phyloP scores from a whole-genome alignment of 1,140 invertebrate genomes.

The Mizuhopecten yessoensis region DNA sequence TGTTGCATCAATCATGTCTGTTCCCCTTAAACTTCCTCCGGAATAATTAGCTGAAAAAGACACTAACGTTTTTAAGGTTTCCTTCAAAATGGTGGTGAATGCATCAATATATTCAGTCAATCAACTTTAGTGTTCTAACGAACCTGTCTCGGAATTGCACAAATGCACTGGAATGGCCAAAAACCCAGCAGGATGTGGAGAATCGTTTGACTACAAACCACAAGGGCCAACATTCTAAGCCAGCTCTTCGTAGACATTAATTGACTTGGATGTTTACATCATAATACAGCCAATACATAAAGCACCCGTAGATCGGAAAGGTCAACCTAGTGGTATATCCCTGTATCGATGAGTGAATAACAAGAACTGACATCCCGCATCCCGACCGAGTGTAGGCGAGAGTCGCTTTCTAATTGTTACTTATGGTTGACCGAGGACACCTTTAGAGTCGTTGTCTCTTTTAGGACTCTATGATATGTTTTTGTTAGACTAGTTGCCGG shows the following conservation, averaged over 20 bases:
- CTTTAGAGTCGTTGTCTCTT: neutral
- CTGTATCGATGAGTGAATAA: neutral
- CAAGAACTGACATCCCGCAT: neutral
- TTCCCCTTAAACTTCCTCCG: neutral
- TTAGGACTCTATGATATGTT: neutral
- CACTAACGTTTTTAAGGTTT: neutral
- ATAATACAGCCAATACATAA: neutral
- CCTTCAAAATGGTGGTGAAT: constrained; percentile 7
- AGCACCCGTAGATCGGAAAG: neutral
- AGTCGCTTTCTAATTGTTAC: neutral
- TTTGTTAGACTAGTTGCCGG: no score
- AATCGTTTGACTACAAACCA: constrained; percentile 15
- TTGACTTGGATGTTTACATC: constrained; percentile 33
- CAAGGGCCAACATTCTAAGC: constrained; percentile 17
- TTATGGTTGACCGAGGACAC: neutral
- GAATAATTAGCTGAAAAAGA: neutral
- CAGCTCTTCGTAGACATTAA: neutral
- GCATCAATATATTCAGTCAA: neutral
- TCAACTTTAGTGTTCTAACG: constrained; percentile 7
- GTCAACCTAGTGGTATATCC: neutral
- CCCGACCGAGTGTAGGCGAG: neutral
- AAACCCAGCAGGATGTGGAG: neutral
- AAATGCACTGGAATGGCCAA: constrained; percentile 38
- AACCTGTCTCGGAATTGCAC: constrained; percentile 31
- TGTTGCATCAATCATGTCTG: neutral